Conservation (phyloP, 2,797 vertebrate genomes). For the Acanthis flammea region DNA sequence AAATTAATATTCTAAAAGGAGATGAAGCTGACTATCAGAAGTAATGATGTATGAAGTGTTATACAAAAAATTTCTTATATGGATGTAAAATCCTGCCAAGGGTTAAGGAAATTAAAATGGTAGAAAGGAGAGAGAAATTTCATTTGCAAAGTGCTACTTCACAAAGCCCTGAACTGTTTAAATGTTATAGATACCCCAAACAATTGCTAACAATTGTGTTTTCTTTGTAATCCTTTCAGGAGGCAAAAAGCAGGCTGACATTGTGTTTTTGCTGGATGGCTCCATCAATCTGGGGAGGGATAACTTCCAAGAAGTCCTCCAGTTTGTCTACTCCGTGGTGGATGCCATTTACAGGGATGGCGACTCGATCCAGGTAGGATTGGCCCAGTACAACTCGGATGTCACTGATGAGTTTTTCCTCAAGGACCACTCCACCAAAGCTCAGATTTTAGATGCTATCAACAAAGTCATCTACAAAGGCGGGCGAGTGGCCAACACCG, state of each 20-base stretch:
- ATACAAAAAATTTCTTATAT: background rate
- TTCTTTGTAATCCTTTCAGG: conserved; percentile 37
- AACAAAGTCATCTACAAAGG: conserved; percentile 85
- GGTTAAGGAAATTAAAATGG: background rate
- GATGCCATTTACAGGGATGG: conserved; percentile 84
- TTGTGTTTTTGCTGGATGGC: conserved; percentile 94
- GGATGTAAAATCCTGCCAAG: background rate
- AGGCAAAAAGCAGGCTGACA: conserved; percentile 84
- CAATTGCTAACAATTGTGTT: background rate
- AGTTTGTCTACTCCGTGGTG: conserved; percentile 83
- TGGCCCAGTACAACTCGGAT: conserved; percentile 90
- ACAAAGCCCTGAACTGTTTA: background rate
- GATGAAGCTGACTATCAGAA: background rate
- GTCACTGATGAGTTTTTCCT: conserved; percentile 91
- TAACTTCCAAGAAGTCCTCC: conserved; percentile 84
- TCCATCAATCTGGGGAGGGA: conserved; percentile 89
- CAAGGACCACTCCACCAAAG: conserved; percentile 81
- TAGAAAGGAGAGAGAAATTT: background rate
- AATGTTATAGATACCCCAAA: background rate
- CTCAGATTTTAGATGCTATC: conserved; percentile 83
- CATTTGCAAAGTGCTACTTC: background rate
- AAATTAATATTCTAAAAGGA: background rate
- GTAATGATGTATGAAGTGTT: background rate
- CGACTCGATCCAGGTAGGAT: conserved; percentile 85
- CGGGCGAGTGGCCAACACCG: conserved; percentile 85